Evolutionary conservation across 2,113 vertebrate genomes (phyloP), one percentile per base, ranked within the genome.

Genomic region (Platichthys flesus): DNA sequence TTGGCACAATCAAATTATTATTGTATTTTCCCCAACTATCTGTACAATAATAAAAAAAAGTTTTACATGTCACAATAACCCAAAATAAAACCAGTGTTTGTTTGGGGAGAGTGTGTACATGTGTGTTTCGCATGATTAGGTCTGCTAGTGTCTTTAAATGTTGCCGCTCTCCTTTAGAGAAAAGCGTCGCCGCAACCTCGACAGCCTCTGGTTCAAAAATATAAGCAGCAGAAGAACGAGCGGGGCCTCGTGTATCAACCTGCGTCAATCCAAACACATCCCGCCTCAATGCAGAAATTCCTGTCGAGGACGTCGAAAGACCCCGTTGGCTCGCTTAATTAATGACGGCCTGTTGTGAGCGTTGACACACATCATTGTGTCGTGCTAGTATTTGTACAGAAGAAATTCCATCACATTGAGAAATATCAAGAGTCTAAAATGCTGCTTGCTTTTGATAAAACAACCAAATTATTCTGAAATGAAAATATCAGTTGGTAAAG

Each of bases 1-100:
- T 83, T 93, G 91, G 90, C 92, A 93, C 90, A 87, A 86, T 85
- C 84, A 85, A 84, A 88, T 91, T 51, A 91, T 79, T 88, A 85
- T 76, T 84, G 81, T 84, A 64, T 82, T 87, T 83, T 81, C 74
- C 78, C 78, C 79, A 83, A 85, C 76, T 85, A 85, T 91, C 88
- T 93, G 85, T 92, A 94, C 92, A 94, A 89, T 87, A 7, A 80
- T 82, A 85, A 82, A 85, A 74, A 59, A 64, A 67, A 0, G 40
- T 74, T 85, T 83, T 71, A 81, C 74, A 78, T 83, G 82, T 85
- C 88, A 92, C 87, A 90, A 91, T 65, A 76, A 88, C 78, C 66
- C 81, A 56, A 87, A 86, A 62, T 86, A 67, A 87, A 84, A 59
- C 81, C 23, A 58, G 67, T 74, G 52, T 76, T 73, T 76, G 76